Conservation (phyloP, 1,140 invertebrate genomes). For the Microplitis demolitor region DNA sequence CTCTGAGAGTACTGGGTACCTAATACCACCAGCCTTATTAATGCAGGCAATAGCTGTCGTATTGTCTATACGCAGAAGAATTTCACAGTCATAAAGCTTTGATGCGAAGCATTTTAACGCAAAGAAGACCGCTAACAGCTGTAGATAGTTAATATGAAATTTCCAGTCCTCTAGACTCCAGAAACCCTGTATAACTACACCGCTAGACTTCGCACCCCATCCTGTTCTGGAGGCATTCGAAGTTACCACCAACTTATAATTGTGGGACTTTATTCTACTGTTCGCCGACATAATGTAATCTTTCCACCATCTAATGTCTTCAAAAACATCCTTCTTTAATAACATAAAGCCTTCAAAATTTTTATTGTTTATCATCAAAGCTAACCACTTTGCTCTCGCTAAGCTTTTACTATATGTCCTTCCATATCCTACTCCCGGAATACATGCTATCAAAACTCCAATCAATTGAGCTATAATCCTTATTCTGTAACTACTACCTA, state of each 20-base stretch:
- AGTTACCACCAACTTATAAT: slow-evolving; percentile 16
- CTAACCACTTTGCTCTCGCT: slow-evolving; percentile 17
- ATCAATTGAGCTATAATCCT: slow-evolving; percentile 19
- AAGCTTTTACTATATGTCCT: slow-evolving; percentile 20
- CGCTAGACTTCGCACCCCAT: slow-evolving; percentile 16
- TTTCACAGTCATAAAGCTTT: slow-evolving; percentile 13
- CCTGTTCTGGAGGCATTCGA: slow-evolving; percentile 26
- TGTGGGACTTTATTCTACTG: slow-evolving; percentile 10
- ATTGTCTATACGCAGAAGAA: slow-evolving; percentile 25
- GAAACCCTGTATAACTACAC: slow-evolving; percentile 9
- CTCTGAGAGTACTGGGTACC: not conserved
- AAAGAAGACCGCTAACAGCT: slow-evolving; percentile 11
- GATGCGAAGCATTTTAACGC: slow-evolving; percentile 18
- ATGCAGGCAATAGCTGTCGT: slow-evolving; percentile 25
- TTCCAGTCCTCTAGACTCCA: slow-evolving; percentile 19
- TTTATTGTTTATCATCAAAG: slow-evolving; percentile 6
- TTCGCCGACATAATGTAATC: not conserved
- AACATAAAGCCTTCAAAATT: slow-evolving; percentile 19
- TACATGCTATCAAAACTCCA: slow-evolving; percentile 5
- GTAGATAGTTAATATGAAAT: slow-evolving; percentile 20
- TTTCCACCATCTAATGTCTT: slow-evolving; percentile 26
- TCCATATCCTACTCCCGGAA: slow-evolving; percentile 23
- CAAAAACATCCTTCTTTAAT: not conserved
- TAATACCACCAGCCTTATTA: slow-evolving; percentile 15
- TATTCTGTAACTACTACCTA: slow-evolving; percentile 14